Evolutionary conservation across 2,888 invertebrate genomes (phyloP), one percentile per base, ranked within the genome.

Genomic region (Hololepta plana): DNA sequence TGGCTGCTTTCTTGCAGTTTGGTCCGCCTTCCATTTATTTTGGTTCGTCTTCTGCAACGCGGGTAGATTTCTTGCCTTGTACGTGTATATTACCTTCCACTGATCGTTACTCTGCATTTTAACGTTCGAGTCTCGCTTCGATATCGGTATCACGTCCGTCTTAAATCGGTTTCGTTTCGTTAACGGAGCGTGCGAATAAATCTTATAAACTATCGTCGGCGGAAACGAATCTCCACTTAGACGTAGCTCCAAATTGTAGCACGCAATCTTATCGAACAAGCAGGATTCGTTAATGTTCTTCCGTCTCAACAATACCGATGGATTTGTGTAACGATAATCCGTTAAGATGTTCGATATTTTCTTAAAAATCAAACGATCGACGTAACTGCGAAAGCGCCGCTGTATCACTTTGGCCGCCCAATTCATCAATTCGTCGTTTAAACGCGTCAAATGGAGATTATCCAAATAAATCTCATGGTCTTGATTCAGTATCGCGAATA

Each of bases 151-250:
- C 5, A 22, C 11, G 9, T 12, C 9, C 14, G 11, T 27, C 7
- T 9, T 19, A 15, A 20, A 11, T 13, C 25, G 12, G 12, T 25
- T 20, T 12, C 25, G 25, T n/a, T 15, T 23, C 8, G 28, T 19
- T 9, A 29, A 27, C 3, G 15, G 16, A 5, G 32, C 31, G 5
- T 29, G 37, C 4, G 36, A 32, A 24, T 36, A 38, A 20, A 44
- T 34, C 28, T 41, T 45, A 25, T 46, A 47, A 3, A 46, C 41
- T 9, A 47, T 46, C 14, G 19, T 26, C 4, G 47, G 46, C 3
- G 47, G 46, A 36, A 45, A 46, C 4, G 21, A 21, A 8, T 26
- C 30, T 5, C 47, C 47, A n/a, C 36, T 38, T 11, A 47, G 35
- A 11, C 41, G 36, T 31, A 45, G 41, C 23, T 43, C 28, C 4